Percentiles rank a stretch among this genome's conserved stretches.
Evolutionary conservation across 2,797 vertebrate genomes (phyloP).

Genomic region (Numenius phaeopus): DNA sequence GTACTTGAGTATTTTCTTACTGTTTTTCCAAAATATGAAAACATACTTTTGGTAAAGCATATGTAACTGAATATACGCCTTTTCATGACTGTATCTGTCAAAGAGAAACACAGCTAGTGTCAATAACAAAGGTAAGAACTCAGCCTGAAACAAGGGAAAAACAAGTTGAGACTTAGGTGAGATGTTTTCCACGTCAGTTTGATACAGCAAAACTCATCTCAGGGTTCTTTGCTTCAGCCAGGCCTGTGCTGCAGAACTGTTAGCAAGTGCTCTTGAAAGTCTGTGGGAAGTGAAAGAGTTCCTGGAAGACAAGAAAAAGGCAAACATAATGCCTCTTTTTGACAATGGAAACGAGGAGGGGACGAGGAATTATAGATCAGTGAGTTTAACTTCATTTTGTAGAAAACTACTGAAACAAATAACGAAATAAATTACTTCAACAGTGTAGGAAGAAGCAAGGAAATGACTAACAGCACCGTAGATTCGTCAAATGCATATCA

Average conservation of each 20-base stretch:
- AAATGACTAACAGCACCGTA: neutral
- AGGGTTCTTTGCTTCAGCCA: conserved; percentile 38
- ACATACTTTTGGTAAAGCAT: neutral
- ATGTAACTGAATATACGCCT: neutral
- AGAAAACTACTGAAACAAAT: neutral
- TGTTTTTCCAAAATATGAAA: neutral
- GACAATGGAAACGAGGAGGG: neutral
- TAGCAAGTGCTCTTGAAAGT: conserved; percentile 13
- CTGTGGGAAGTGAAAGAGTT: neutral
- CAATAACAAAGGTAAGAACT: neutral
- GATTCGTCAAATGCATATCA: neutral
- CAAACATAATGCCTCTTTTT: neutral
- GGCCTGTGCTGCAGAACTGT: conserved; percentile 7
- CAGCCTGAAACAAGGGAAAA: neutral
- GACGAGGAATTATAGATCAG: neutral
- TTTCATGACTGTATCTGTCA: neutral
- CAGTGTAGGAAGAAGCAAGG: neutral
- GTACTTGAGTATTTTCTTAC: neutral
- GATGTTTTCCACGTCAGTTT: neutral
- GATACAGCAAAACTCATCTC: neutral
- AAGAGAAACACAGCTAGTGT: neutral
- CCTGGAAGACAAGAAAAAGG: conserved; percentile 6
- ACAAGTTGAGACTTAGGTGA: neutral
- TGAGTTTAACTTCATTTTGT: conserved; percentile 16
- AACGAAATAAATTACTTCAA: neutral